These are phyloP conservation scores for Pseudomugil tenellus DNA, from an alignment of 2,797 vertebrate genomes.

Conservation along the genomic window DNA sequence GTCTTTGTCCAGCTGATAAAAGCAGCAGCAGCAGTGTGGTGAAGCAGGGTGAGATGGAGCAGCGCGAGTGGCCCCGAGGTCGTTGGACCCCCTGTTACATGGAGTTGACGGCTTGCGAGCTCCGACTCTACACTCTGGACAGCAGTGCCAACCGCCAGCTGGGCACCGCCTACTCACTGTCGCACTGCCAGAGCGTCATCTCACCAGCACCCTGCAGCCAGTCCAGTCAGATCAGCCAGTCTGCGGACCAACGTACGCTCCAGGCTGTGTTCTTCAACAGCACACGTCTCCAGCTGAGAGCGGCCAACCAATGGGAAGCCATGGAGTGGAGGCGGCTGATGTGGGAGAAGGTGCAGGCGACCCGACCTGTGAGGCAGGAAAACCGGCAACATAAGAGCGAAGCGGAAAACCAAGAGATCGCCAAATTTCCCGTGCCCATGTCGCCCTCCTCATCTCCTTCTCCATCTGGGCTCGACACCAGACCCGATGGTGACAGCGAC, in stretches of 20 bases:
- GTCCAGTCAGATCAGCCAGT: slow-evolving; percentile 54
- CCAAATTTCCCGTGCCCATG: slow-evolving; percentile 52
- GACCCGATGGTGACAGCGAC: slow-evolving; percentile 60
- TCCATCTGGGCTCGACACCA: slow-evolving; percentile 59
- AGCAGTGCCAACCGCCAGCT: slow-evolving; percentile 91
- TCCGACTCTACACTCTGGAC: slow-evolving; percentile 90
- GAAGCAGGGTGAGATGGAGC: slow-evolving; percentile 93
- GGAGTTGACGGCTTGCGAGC: slow-evolving; percentile 90
- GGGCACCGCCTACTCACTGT: slow-evolving; percentile 87
- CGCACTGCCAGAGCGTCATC: slow-evolving; percentile 91
- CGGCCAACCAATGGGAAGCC: slow-evolving; percentile 90
- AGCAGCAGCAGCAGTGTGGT: slow-evolving; percentile 87
- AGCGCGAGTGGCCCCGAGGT: slow-evolving; percentile 87
- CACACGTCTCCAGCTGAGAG: slow-evolving; percentile 90
- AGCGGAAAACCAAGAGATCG: slow-evolving; percentile 56
- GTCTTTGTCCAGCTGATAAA: slow-evolving; percentile 81
- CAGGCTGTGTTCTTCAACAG: slow-evolving; percentile 91
- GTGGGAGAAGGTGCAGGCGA: slow-evolving; percentile 87
- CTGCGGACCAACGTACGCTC: slow-evolving; percentile 86
- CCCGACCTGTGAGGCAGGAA: slow-evolving; percentile 74
- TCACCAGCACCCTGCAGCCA: slow-evolving; percentile 73
- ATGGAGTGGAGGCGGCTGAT: slow-evolving; percentile 92
- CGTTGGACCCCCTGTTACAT: slow-evolving; percentile 92
- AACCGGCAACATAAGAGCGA: slow-evolving; percentile 66
- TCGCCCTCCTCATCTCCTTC: slow-evolving; percentile 57